These are phyloP conservation scores for Tychaedon coryphoeus DNA, from an alignment of 2,113 vertebrate genomes.

Conservation along the genomic window DNA sequence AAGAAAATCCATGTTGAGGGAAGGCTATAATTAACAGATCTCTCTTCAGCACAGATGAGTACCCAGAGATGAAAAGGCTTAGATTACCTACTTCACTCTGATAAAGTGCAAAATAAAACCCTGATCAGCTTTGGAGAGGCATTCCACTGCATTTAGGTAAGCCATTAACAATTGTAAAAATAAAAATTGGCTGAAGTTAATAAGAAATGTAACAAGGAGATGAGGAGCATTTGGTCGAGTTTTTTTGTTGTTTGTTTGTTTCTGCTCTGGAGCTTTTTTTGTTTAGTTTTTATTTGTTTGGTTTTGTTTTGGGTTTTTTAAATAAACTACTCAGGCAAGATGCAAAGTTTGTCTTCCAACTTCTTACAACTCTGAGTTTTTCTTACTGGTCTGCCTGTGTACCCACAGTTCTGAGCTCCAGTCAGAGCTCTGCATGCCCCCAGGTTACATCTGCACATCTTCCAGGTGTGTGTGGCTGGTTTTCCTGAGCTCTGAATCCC, in stretches of 20 bases:
- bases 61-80: conserved; percentile 23
- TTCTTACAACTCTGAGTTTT: background rate
- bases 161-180: background rate
- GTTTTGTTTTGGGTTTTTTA: background rate
- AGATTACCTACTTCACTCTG: conserved; percentile 35
- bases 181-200: background rate
- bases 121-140: conserved; percentile 13
- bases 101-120: background rate
- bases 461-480: background rate
- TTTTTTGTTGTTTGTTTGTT: background rate
- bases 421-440: background rate
- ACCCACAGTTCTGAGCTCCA: background rate
- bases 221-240: too few species aligned
- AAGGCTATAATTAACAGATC: conserved; percentile 57
- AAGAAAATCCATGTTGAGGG: conserved; percentile 25
- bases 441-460: background rate
- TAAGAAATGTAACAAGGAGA: background rate
- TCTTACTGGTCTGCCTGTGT: background rate
- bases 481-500: background rate
- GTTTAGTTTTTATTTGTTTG: background rate
- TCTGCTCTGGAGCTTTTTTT: background rate
- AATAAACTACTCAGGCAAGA: background rate
- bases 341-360: background rate
- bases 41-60: conserved; percentile 27
- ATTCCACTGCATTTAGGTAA: background rate